phyloP scores from a whole-genome alignment of 2,797 vertebrate genomes.

The Rhyacichthys aspro region DNA sequence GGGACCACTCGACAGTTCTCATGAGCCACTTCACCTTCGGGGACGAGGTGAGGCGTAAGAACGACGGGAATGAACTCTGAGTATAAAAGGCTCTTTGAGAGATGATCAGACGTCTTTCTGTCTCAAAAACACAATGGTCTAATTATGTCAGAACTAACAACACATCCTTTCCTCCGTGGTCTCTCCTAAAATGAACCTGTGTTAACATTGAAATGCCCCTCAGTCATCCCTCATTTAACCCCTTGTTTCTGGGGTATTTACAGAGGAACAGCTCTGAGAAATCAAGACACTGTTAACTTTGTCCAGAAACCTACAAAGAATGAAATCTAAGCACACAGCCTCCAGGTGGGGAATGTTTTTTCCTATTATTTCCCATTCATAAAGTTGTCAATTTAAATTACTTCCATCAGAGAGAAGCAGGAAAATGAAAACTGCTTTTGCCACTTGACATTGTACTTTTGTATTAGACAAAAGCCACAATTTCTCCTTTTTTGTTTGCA shows the following conservation, averaged over 20 bases:
- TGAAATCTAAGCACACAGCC: constrained; percentile 31
- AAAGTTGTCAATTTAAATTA: constrained; percentile 11
- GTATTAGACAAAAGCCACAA: too few relatives aligned
- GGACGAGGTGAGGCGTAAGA: too few relatives aligned
- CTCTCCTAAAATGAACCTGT: constrained; percentile 26
- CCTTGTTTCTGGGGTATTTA: constrained; percentile 56
- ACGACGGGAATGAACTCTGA: too few relatives aligned
- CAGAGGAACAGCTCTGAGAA: constrained; percentile 43
- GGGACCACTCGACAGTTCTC: too few relatives aligned
- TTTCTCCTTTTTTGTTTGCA: constrained; percentile 25
- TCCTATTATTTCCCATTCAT: constrained; percentile 13
- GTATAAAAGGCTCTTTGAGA: too few relatives aligned
- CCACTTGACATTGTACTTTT: constrained; percentile 27
- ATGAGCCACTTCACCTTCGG: too few relatives aligned
- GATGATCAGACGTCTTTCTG: neutral
- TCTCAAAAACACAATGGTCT: neutral
- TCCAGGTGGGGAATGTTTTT: constrained; percentile 14
- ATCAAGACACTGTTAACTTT: constrained; percentile 39
- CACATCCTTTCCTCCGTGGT: constrained; percentile 10
- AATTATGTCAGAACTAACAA: neutral
- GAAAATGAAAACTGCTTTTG: too few relatives aligned
- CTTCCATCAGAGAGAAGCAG: constrained; percentile 19
- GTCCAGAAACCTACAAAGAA: constrained; percentile 34
- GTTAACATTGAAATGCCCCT: constrained; percentile 56
- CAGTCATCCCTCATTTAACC: constrained; percentile 38